Conservation (phyloP, 2,113 vertebrate species). For the Andinoacara biseriatus region DNA sequence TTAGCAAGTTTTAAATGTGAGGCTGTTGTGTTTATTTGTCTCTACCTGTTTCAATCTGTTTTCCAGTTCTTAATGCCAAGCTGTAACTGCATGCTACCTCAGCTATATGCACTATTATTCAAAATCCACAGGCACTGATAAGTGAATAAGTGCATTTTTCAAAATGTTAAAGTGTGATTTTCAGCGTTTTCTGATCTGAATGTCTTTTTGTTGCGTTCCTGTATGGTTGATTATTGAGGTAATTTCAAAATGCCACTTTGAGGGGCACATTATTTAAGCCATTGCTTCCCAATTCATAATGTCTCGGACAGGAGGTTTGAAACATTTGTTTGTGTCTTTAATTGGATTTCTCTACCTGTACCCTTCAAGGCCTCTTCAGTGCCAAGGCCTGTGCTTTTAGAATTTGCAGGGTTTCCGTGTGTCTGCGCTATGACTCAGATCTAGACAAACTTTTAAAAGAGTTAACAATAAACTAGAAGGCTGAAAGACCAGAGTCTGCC, state of each 20-base stretch:
- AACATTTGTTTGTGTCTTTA: neutral
- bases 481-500: slow-evolving; percentile 4
- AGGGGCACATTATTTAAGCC: neutral
- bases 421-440: slow-evolving; percentile 5
- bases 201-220: neutral
- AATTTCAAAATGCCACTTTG: neutral
- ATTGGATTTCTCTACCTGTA: neutral
- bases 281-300: neutral
- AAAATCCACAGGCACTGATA: too few relatives aligned
- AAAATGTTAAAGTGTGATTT: neutral
- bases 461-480: slow-evolving; percentile 5
- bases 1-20: neutral
- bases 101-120: too few relatives aligned
- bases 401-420: neutral
- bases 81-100: too few relatives aligned
- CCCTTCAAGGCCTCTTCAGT: slow-evolving; percentile 14
- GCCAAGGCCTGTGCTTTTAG: slow-evolving; percentile 12
- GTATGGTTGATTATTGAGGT: neutral
- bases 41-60: neutral
- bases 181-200: neutral
- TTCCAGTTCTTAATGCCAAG: neutral
- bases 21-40: neutral
- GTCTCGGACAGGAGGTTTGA: slow-evolving; percentile 2
- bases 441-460: neutral
- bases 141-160: neutral